Evolutionary conservation across 2,888 invertebrate species (phyloP).

Genomic region (Pimpla rufipes): DNA sequence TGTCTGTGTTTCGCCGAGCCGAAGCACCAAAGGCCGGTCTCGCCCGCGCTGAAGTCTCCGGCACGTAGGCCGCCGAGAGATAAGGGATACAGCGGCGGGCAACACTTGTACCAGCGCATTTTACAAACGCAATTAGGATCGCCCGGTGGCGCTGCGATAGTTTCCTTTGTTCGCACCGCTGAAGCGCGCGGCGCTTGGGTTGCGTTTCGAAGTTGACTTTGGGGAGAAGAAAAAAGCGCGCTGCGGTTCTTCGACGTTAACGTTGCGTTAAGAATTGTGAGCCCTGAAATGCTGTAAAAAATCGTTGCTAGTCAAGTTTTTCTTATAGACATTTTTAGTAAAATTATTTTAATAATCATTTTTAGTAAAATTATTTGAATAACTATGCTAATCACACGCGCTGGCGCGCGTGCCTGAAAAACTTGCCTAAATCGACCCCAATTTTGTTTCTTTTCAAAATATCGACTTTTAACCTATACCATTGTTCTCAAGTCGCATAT

Average conservation of each 20-base stretch:
- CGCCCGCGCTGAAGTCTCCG: constrained; percentile 2
- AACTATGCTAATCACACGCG: too few species aligned
- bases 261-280: too few species aligned
- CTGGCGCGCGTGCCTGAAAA: too few species aligned
- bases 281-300: too few species aligned
- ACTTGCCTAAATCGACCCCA: too few species aligned
- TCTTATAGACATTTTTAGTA: too few species aligned
- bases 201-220: constrained; percentile 19
- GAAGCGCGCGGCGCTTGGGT: constrained; percentile 16
- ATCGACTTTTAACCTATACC: neutral
- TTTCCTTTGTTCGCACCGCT: constrained; percentile 55
- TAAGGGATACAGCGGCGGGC: constrained; percentile 32
- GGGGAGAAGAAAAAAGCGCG: neutral
- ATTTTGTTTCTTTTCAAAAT: constrained; percentile 5
- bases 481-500: too few species aligned
- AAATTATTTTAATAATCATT: too few species aligned
- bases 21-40: constrained; percentile 15
- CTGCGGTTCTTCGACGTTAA: too few species aligned
- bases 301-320: too few species aligned
- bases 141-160: constrained; percentile 31
- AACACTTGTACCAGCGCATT: constrained; percentile 15
- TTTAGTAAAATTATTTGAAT: too few species aligned
- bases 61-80: constrained; percentile 15
- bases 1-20: constrained; percentile 24
- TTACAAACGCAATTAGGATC: constrained; percentile 52